Evolutionary conservation across 2,113 vertebrate species (phyloP).

Genomic region (Hippocampus guttulatus): DNA sequence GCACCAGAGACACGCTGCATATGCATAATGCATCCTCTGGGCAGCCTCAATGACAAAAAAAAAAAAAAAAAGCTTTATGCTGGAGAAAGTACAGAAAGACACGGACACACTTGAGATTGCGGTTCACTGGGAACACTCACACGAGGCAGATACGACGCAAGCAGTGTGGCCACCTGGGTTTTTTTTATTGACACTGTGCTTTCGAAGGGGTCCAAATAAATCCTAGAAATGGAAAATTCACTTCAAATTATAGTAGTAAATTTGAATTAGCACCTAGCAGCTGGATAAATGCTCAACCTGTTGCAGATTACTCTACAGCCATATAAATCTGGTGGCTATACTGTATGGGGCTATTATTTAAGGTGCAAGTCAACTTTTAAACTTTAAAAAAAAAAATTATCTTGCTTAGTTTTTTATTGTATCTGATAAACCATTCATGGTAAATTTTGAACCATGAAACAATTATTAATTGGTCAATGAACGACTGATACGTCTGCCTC

Average conservation of each 20-base stretch:
- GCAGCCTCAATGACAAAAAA: slow-evolving; percentile 19
- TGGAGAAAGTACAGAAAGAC: slow-evolving; percentile 30
- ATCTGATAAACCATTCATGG: neutral
- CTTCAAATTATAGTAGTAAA: slow-evolving; percentile 19
- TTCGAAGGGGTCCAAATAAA: slow-evolving; percentile 29
- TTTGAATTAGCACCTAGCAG: slow-evolving; percentile 1
- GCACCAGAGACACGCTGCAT: slow-evolving; percentile 12
- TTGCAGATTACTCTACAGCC: neutral
- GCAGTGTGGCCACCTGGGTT: slow-evolving; percentile 21
- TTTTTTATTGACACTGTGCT: slow-evolving; percentile 8
- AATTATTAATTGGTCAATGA: neutral
- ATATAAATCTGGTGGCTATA: neutral
- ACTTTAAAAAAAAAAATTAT: neutral
- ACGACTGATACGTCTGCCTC: neutral
- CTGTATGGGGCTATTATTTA: neutral
- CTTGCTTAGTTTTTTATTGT: neutral
- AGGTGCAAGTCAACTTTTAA: neutral
- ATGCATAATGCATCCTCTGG: slow-evolving; percentile 34
- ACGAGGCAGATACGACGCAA: slow-evolving; percentile 8
- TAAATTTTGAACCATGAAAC: neutral
- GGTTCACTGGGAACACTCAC: slow-evolving; percentile 17
- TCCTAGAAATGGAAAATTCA: slow-evolving; percentile 32
- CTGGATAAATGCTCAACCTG: neutral
- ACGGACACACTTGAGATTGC: slow-evolving; percentile 12
- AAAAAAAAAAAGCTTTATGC: slow-evolving; percentile 8